These are phyloP conservation scores for Meiosimyza platycephala DNA, from an alignment of 2,888 invertebrate species.

Conservation along the genomic window DNA sequence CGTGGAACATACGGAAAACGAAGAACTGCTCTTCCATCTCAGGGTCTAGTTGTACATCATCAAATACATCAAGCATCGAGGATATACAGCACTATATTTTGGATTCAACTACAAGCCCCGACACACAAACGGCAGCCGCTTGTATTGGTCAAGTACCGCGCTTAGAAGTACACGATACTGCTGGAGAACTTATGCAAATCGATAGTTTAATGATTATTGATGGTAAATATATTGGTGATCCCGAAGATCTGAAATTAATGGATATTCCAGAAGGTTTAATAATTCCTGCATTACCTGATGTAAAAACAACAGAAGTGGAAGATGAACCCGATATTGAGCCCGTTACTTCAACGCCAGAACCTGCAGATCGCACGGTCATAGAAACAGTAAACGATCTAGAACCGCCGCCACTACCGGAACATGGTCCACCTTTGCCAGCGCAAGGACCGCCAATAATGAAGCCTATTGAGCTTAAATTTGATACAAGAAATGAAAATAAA, in stretches of 20 bases:
- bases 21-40: conserved; percentile 66
- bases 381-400: conserved; percentile 43
- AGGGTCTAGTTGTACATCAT: conserved; percentile 69
- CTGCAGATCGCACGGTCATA: conserved; percentile 58
- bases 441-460: conserved; percentile 52
- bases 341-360: conserved; percentile 60
- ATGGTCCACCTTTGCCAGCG: conserved; percentile 50
- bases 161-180: conserved; percentile 79
- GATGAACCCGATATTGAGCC: conserved; percentile 57
- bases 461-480: conserved; percentile 59
- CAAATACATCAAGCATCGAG: conserved; percentile 67
- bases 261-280: conserved; percentile 65
- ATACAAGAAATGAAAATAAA: conserved; percentile 67
- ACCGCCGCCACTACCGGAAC: conserved; percentile 43
- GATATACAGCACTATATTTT: conserved; percentile 67
- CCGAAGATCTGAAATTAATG: conserved; percentile 65
- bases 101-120: conserved; percentile 67
- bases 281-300: conserved; percentile 51
- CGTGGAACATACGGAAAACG: conserved; percentile 69
- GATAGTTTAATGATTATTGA: conserved; percentile 72
- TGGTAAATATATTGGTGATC: conserved; percentile 67
- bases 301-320: conserved; percentile 49
- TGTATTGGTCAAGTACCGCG: conserved; percentile 71
- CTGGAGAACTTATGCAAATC: conserved; percentile 75
- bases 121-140: conserved; percentile 60